These are phyloP conservation scores for Drosophila anomalipes DNA, from an alignment of 2,888 invertebrate genomes.

Conservation along the genomic window DNA sequence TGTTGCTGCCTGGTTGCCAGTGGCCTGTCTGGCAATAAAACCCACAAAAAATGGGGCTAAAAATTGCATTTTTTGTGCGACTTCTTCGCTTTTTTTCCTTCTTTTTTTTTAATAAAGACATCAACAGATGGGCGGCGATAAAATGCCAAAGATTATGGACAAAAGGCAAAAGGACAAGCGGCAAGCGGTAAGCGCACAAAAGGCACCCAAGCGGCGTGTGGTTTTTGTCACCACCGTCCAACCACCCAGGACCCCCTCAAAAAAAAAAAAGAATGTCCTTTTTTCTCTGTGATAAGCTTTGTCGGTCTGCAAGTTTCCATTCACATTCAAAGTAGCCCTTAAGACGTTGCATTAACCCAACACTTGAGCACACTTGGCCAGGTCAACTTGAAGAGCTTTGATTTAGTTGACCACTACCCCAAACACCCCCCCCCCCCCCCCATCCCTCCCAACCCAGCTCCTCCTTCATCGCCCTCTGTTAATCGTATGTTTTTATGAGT, in stretches of 20 bases:
- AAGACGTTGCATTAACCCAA: conserved; percentile 50
- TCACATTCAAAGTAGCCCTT: conserved; percentile 54
- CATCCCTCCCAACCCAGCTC: neutral
- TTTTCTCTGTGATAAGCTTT: conserved; percentile 44
- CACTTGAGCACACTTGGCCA: conserved; percentile 32
- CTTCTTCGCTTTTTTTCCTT: conserved; percentile 7
- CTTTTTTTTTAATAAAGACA: conserved; percentile 80
- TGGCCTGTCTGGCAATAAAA: conserved; percentile 61
- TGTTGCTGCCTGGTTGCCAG: conserved; percentile 16
- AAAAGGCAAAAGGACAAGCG: conserved; percentile 40
- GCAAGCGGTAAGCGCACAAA: conserved; percentile 25
- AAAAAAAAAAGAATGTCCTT: conserved; percentile 25
- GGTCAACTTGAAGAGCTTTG: conserved; percentile 30
- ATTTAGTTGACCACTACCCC: conserved; percentile 29
- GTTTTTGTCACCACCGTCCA: conserved; percentile 43
- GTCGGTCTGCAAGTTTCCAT: conserved; percentile 36
- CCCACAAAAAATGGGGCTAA: conserved; percentile 78
- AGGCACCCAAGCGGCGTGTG: conserved; percentile 59
- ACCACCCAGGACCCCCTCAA: neutral
- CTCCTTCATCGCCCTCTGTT: neutral
- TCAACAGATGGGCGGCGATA: conserved; percentile 81
- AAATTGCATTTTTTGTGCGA: conserved; percentile 63
- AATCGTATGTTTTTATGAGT: conserved; percentile 52
- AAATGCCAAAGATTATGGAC: conserved; percentile 83
- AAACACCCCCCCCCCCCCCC: neutral